Evolutionary conservation across 2,888 invertebrate species (phyloP).

Genomic region (Polyommatus iphigenia): DNA sequence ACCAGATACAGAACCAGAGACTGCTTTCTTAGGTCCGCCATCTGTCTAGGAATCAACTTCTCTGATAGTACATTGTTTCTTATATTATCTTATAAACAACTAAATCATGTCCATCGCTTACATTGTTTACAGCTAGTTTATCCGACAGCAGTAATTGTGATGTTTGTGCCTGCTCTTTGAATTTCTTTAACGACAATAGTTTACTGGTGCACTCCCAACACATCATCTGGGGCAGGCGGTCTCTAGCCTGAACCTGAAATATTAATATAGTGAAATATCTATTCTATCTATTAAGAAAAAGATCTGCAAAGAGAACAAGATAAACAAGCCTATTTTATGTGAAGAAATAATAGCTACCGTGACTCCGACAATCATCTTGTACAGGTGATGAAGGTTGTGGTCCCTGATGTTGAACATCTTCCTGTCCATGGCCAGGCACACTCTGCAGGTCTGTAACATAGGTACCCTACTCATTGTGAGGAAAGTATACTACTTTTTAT

Average conservation of each 20-base stretch:
- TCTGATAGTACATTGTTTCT: too few relatives aligned
- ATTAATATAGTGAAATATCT: neutral
- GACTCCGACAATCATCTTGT: conserved; percentile 21
- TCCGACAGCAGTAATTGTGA: conserved; percentile 7
- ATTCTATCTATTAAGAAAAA: too few relatives aligned
- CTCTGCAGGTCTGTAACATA: conserved; percentile 28
- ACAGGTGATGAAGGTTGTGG: conserved; percentile 3
- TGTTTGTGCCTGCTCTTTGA: conserved; percentile 7
- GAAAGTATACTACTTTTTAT: too few relatives aligned
- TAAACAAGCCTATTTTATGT: too few relatives aligned
- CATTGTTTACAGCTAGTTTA: neutral
- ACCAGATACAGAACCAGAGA: too few relatives aligned
- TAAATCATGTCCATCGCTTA: neutral
- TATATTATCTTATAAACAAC: too few relatives aligned
- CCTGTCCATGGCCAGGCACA: conserved; percentile 24
- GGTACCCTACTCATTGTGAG: too few relatives aligned
- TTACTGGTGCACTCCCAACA: conserved; percentile 31
- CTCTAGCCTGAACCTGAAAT: conserved; percentile 11
- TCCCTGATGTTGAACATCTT: conserved; percentile 31
- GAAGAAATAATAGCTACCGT: neutral
- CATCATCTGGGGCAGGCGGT: conserved; percentile 22
- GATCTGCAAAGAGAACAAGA: too few relatives aligned
- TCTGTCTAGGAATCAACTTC: too few relatives aligned
- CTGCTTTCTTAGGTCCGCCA: too few relatives aligned
- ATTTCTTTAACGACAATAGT: conserved; percentile 2